Conservation (phyloP, 2,113 vertebrate genomes). For the Nicator chloris region DNA sequence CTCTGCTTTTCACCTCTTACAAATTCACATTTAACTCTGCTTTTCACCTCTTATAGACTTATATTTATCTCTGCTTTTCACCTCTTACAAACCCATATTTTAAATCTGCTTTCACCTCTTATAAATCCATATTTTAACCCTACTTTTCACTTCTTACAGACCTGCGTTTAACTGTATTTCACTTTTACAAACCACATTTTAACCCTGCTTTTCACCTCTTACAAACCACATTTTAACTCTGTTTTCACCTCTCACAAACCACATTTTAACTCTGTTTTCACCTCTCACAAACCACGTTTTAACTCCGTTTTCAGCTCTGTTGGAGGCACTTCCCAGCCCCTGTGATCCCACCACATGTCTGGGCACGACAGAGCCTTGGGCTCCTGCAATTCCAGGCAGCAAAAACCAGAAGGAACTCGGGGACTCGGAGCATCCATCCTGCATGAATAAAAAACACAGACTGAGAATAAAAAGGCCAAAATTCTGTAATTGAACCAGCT, state of each 20-base stretch:
- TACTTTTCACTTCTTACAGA: background rate
- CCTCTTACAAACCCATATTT: background rate
- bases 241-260: background rate
- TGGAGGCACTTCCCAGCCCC: background rate
- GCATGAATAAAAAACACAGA: background rate
- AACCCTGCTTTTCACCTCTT: background rate
- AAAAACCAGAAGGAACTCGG: background rate
- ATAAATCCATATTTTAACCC: background rate
- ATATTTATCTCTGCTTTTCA: background rate
- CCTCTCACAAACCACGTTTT: background rate
- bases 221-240: background rate
- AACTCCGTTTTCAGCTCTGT: background rate
- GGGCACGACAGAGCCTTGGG: background rate
- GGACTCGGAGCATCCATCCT: background rate
- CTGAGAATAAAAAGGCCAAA: background rate
- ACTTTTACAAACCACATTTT: background rate
- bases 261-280: background rate
- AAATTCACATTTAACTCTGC: background rate
- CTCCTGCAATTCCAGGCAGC: background rate
- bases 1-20: background rate
- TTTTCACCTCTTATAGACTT: background rate
- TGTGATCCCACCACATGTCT: background rate
- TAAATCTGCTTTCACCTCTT: background rate
- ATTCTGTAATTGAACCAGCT: background rate
- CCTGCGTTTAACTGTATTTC: accelerated